These are phyloP conservation scores for Darevskia mixta DNA, from an alignment of 2,797 vertebrate genomes.

Conservation along the genomic window DNA sequence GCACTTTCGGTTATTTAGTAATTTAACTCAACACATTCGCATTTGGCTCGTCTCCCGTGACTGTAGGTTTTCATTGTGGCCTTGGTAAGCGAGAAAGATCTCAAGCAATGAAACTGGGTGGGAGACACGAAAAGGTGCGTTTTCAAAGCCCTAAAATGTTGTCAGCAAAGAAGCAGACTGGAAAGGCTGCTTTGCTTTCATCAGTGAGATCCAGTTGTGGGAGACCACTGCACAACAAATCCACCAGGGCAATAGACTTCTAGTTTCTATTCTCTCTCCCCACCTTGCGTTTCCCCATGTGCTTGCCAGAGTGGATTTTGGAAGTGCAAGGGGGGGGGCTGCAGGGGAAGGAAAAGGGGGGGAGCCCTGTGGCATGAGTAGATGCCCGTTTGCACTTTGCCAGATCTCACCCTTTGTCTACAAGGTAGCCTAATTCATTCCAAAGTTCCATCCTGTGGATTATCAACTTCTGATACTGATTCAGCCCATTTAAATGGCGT, in stretches of 20 bases:
- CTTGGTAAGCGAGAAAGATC: slow-evolving; percentile 18
- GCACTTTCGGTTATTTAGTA: slow-evolving; percentile 77
- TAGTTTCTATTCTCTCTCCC: too few species aligned
- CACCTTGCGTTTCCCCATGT: too few species aligned
- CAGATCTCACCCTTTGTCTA: too few species aligned
- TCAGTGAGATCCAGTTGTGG: too few species aligned
- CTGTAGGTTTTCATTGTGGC: slow-evolving; percentile 40
- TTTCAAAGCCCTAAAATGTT: slow-evolving; percentile 50
- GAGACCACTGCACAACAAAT: too few species aligned
- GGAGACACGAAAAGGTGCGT: slow-evolving; percentile 44
- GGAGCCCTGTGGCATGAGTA: too few species aligned
- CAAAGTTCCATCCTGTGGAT: neutral
- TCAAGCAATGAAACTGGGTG: slow-evolving; percentile 35
- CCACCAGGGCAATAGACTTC: too few species aligned
- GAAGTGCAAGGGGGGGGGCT: too few species aligned
- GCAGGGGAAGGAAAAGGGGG: too few species aligned
- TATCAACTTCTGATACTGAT: neutral
- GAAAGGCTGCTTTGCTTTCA: slow-evolving; percentile 37
- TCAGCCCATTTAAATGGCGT: neutral
- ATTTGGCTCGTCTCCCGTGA: slow-evolving; percentile 53
- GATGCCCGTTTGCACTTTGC: too few species aligned
- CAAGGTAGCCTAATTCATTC: neutral
- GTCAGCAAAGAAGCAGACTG: slow-evolving; percentile 36
- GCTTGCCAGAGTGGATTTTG: too few species aligned
- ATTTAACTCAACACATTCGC: slow-evolving; percentile 66